phyloP scores from a whole-genome alignment of 2,797 vertebrate species.

The Ctenochaetus hawaiiensis region DNA sequence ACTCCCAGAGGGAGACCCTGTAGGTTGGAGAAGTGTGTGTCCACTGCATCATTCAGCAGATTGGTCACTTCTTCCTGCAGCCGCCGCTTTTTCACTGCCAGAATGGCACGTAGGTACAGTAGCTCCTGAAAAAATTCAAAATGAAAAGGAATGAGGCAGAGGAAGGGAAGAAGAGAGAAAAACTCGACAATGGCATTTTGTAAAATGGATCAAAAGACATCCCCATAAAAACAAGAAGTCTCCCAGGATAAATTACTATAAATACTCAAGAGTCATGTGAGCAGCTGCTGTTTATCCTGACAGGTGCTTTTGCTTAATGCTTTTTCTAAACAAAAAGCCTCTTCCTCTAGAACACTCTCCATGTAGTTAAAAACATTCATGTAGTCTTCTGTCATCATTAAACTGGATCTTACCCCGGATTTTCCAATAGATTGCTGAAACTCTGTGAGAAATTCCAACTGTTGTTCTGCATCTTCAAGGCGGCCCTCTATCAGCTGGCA shows the following conservation, averaged over 20 bases:
- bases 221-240: background rate
- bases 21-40: constrained; percentile 93
- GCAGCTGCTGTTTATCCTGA: background rate
- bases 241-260: background rate
- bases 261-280: background rate
- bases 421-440: constrained; percentile 95
- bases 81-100: constrained; percentile 89
- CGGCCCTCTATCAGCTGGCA: constrained; percentile 93
- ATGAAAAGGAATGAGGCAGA: background rate
- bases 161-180: background rate
- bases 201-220: constrained; percentile 4
- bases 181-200: constrained; percentile 1
- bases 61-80: constrained; percentile 89
- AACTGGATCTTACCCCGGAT: constrained; percentile 86
- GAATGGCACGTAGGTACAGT: constrained; percentile 88
- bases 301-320: background rate
- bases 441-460: constrained; percentile 95
- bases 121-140: constrained; percentile 86
- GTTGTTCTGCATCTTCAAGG: constrained; percentile 94
- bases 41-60: constrained; percentile 93
- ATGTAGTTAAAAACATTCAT: background rate
- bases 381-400: background rate
- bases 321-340: constrained; percentile 5
- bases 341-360: background rate
- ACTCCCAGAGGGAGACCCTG: constrained; percentile 93